Percentiles rank a stretch among this genome's conserved stretches.
phyloP scores from a whole-genome alignment of 2,113 vertebrate genomes.

The Myodes glareolus region DNA sequence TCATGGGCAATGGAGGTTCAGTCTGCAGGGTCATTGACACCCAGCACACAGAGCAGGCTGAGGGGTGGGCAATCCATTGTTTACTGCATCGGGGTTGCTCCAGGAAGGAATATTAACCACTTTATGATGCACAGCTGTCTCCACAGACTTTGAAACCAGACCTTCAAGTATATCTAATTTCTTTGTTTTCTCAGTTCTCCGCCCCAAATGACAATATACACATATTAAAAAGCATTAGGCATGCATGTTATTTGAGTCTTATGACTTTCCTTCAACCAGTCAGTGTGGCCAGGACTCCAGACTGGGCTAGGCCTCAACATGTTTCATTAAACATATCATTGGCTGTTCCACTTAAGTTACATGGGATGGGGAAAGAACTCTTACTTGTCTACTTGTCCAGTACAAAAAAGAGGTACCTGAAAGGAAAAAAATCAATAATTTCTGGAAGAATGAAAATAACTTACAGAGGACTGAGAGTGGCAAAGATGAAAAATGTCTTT shows the following conservation, averaged over 20 bases:
- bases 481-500: not conserved
- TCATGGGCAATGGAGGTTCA: not conserved
- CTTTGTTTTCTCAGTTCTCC: not conserved
- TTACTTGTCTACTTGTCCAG: not conserved
- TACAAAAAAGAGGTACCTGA: not conserved
- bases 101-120: not conserved
- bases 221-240: not conserved
- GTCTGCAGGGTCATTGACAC: not conserved
- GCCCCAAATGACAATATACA: not conserved
- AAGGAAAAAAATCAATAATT: not conserved
- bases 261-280: not conserved
- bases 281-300: not conserved
- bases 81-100: not conserved
- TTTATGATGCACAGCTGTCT: not conserved
- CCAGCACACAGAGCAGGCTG: not conserved
- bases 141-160: conserved; percentile 1
- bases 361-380: not conserved
- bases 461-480: not conserved
- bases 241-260: not conserved
- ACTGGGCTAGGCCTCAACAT: not conserved
- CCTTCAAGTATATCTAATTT: not conserved
- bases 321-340: not conserved
- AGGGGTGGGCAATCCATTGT: not conserved
- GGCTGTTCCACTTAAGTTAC: too few species aligned
- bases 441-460: conserved; percentile 44